These are phyloP conservation scores for Caenorhabditis zanzibari DNA, from an alignment of 2,888 invertebrate species.

Conservation along the genomic window DNA sequence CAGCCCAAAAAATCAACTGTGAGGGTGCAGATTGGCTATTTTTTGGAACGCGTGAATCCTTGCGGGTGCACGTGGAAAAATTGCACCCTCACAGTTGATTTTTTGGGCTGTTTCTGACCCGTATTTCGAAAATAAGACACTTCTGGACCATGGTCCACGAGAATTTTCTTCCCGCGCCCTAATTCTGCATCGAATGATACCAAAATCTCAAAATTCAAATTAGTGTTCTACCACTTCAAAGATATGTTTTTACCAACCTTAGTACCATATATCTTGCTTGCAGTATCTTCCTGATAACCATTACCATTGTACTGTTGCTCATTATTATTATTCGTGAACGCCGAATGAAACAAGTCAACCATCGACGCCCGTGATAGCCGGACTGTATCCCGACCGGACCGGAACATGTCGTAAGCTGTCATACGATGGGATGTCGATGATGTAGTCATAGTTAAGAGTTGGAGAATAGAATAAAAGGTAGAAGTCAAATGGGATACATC, in stretches of 20 bases:
- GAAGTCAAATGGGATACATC: not conserved
- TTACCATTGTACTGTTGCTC: conserved; percentile 29
- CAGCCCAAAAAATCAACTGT: too few species aligned
- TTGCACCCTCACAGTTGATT: too few species aligned
- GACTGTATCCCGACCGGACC: conserved; percentile 64
- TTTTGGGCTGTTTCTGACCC: too few species aligned
- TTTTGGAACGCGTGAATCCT: too few species aligned
- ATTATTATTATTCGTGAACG: conserved; percentile 56
- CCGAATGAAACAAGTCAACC: conserved; percentile 64
- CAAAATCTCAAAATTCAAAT: too few species aligned
- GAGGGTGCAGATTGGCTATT: too few species aligned
- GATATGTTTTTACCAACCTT: conserved; percentile 23
- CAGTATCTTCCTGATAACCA: conserved; percentile 48
- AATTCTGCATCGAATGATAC: too few species aligned
- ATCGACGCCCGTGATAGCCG: conserved; percentile 64
- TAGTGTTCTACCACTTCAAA: too few species aligned
- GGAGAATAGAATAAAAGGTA: not conserved
- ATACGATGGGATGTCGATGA: conserved; percentile 38
- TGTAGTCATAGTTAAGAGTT: conserved; percentile 8
- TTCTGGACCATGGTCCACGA: too few species aligned
- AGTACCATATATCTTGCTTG: conserved; percentile 33
- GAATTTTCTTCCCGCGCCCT: too few species aligned
- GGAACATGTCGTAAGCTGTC: conserved; percentile 59
- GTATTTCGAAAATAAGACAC: too few species aligned
- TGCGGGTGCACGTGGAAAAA: too few species aligned